These are phyloP conservation scores for Eupsittula cactorum DNA, from an alignment of 2,113 vertebrate species.

Conservation along the genomic window DNA sequence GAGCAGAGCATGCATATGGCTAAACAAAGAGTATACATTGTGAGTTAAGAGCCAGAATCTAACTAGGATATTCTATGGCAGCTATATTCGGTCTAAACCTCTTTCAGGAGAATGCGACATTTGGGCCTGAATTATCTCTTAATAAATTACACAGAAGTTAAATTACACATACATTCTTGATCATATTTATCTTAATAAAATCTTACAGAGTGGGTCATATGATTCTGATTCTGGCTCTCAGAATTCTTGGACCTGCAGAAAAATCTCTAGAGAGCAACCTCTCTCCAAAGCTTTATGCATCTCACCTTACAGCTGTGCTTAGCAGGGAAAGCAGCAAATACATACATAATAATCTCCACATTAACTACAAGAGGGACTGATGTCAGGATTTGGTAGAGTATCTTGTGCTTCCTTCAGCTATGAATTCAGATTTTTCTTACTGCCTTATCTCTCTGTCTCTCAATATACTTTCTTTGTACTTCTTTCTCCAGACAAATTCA, in stretches of 20 bases:
- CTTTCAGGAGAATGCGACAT: not conserved
- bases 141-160: not conserved
- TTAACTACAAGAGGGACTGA: not conserved
- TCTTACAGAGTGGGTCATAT: not conserved
- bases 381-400: not conserved
- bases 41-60: not conserved
- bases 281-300: not conserved
- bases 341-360: rapidly evolving
- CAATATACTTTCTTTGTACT: not conserved
- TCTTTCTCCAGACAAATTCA: not conserved
- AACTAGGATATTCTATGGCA: not conserved
- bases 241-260: not conserved
- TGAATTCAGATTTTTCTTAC: not conserved
- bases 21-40: not conserved
- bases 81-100: not conserved
- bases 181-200: not conserved
- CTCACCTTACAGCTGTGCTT: not conserved
- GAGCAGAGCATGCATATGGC: not conserved
- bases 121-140: not conserved
- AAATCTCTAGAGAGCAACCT: not conserved
- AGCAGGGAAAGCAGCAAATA: not conserved
- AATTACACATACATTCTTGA: not conserved
- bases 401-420: not conserved
- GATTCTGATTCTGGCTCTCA: not conserved
- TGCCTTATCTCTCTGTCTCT: not conserved